Evolutionary conservation across 1,140 invertebrate genomes (phyloP).

Genomic region (Achatina immaculata): DNA sequence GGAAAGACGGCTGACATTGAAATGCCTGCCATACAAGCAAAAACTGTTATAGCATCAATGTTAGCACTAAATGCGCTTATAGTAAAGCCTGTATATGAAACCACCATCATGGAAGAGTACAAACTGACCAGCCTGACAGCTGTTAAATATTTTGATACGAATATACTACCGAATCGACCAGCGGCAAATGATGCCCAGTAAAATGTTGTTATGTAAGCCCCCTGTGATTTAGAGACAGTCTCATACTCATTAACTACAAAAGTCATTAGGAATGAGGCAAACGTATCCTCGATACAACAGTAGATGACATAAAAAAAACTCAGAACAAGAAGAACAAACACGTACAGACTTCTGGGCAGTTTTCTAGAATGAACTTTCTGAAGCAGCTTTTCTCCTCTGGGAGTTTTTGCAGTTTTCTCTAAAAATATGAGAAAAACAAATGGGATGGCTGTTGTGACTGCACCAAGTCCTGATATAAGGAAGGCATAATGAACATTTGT

Average conservation of each 20-base stretch:
- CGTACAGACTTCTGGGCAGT: constrained; percentile 25
- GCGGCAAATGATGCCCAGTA: constrained; percentile 25
- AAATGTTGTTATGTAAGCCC: constrained; percentile 22
- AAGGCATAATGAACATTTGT: constrained; percentile 39
- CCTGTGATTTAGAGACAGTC: constrained; percentile 25
- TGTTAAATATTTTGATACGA: background rate
- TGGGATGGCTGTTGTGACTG: constrained; percentile 30
- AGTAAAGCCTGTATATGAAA: constrained; percentile 20
- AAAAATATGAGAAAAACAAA: constrained; percentile 28
- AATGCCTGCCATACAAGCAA: constrained; percentile 41
- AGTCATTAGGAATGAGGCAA: constrained; percentile 46
- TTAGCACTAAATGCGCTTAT: background rate
- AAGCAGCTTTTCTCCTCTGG: background rate
- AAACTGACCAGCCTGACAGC: constrained; percentile 20
- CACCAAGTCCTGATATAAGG: constrained; percentile 35
- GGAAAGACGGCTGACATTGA: constrained; percentile 50
- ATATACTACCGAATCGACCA: constrained; percentile 24
- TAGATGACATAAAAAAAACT: constrained; percentile 45
- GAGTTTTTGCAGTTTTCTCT: constrained; percentile 22
- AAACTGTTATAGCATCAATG: constrained; percentile 27
- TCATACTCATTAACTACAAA: constrained; percentile 46
- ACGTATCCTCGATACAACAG: constrained; percentile 53
- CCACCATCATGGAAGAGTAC: constrained; percentile 7
- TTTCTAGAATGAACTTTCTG: constrained; percentile 22
- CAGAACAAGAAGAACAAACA: constrained; percentile 35